Evolutionary conservation across 2,888 invertebrate genomes (phyloP).

Genomic region (Bugulina stolonifera): DNA sequence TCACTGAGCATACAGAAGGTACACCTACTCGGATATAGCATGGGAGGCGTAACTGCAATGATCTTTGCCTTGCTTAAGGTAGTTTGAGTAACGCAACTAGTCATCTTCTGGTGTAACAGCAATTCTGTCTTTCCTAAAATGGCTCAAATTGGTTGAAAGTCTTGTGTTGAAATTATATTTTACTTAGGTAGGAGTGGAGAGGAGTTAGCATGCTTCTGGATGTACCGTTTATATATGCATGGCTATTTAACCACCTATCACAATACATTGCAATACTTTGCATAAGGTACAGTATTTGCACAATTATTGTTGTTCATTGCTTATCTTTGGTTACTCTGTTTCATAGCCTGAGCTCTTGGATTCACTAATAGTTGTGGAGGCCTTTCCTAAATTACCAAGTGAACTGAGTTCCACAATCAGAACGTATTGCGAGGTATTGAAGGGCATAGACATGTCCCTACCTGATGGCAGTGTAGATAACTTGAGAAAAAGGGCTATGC

Average conservation of each 20-base stretch:
- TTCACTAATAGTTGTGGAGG: background rate
- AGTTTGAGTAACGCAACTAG: background rate
- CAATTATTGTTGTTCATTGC: no score
- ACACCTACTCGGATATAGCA: conserved; percentile 74
- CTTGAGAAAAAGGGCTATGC: background rate
- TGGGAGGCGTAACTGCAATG: conserved; percentile 93
- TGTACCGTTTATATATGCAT: no score
- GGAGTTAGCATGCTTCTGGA: no score
- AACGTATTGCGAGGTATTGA: background rate
- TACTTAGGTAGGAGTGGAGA: no score
- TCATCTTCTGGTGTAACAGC: no score
- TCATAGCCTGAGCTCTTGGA: background rate
- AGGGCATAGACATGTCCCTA: background rate
- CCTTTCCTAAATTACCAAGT: background rate
- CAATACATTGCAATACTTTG: no score
- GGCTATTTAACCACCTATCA: no score
- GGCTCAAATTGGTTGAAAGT: no score
- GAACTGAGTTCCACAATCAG: background rate
- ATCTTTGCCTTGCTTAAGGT: conserved; percentile 62
- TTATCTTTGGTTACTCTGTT: no score
- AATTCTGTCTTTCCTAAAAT: no score
- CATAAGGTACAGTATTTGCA: no score
- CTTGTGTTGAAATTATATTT: no score
- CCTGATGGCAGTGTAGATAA: background rate
- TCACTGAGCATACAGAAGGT: conserved; percentile 56